Base-by-base conservation (phyloP, 2,888 invertebrate genomes). In the Gasteruption jaculator region DNA sequence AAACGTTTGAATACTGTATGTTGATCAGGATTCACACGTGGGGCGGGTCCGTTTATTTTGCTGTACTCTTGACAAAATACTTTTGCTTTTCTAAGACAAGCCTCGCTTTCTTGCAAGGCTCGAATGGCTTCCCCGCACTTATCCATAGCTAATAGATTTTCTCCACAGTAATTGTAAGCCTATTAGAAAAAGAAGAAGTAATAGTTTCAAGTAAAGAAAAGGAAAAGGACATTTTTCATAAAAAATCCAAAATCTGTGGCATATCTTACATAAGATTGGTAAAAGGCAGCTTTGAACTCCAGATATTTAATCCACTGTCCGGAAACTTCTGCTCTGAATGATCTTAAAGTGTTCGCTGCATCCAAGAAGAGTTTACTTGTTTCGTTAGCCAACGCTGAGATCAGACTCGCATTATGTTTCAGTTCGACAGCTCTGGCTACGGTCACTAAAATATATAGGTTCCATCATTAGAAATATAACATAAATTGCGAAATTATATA, bases 81-180 rank as follows among this genome's bases (percentile, higher is more conserved):
- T 53, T 70, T 71, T 12, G 80, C 74, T 50, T 72, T 73, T 30
- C 71, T 68, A 55, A 76, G 73, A 54, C 69, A 77, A 64, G 48
- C 43, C 42, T 65, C 59, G 52, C 79, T 77, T 61, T 81, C 80
- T 53, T 76, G 74, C 27, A 81, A 67, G 21, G 79, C 75, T 53
- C 74, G 65, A 41, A 81, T 77, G 4, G 80, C 81, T 49, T 79
- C 79, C 7, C 82, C 82, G 63, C 81, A 80, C 58, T 81, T 80
- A 58, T 82, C 81, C 58, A 77, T 74, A 4, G 75, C 65, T 47
- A 81, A 62, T 36, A 80, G 63, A 47, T 74, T 74, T 53, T 80
- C 79, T 18, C 81, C 81, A 50, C 77, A 72, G 57, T 76, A 82
- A 57, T 77, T 78, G 55, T 78, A 79, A 4, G 80, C 81, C 78